A percentile compares a stretch with the other conserved stretches of the same genome.
These are phyloP conservation scores for Antheraea mylitta DNA, from an alignment of 1,140 invertebrate species.

Conservation along the genomic window DNA sequence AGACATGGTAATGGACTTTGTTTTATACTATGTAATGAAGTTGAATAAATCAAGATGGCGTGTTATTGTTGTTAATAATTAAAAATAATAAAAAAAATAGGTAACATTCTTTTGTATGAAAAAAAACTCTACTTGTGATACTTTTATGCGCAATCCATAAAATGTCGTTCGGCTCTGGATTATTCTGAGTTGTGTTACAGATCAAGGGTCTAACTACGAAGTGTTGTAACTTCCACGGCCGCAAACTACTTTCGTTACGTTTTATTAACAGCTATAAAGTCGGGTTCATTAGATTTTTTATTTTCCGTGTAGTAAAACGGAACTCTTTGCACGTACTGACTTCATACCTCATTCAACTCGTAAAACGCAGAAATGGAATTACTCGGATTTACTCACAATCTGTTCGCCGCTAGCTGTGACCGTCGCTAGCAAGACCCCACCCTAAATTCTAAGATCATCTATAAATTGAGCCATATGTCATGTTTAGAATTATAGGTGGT, in stretches of 20 bases:
- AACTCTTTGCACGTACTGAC: slow-evolving; percentile 31
- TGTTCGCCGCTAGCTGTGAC: not conserved
- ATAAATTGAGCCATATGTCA: no score
- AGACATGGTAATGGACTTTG: no score
- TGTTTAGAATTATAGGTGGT: no score
- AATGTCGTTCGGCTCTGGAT: slow-evolving; percentile 8
- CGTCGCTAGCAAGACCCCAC: not conserved
- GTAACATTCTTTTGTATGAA: no score
- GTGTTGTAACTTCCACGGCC: slow-evolving; percentile 23
- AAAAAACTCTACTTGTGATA: not conserved
- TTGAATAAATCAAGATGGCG: no score
- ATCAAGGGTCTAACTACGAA: slow-evolving; percentile 24
- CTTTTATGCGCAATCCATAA: not conserved
- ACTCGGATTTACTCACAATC: slow-evolving; percentile 38
- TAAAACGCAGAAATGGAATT: slow-evolving; percentile 35
- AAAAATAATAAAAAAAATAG: no score
- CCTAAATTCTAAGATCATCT: not conserved
- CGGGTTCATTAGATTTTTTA: slow-evolving; percentile 46
- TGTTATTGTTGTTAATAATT: no score
- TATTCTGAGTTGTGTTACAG: slow-evolving; percentile 21
- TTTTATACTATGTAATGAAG: no score
- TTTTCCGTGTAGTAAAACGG: slow-evolving; percentile 38
- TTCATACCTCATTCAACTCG: slow-evolving; percentile 43
- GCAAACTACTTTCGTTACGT: slow-evolving; percentile 31
- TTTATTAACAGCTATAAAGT: slow-evolving; percentile 45